Evolutionary conservation across 2,888 invertebrate species (phyloP), one percentile per base, ranked within the genome.

Genomic region (Cataglyphis livida): DNA sequence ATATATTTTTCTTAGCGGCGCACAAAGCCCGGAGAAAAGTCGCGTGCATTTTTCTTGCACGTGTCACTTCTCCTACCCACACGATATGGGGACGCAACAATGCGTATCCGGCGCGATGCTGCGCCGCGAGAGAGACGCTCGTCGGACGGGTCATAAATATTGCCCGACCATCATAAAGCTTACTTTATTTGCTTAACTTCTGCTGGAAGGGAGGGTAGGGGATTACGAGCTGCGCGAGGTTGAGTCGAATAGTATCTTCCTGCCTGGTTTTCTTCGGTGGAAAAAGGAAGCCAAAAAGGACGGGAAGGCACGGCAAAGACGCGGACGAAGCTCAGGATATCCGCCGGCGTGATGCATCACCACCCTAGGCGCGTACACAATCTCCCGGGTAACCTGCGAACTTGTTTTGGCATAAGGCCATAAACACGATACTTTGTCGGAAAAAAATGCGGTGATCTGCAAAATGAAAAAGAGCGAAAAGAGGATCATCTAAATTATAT

Each of bases 331-430:
- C 76, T 78, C 87, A 86, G 89, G 89, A 90, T 86, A 88, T 92
- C 90, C 92, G 90, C 76, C 76, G 73, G 71, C 84, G 84, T 91
- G 91, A 92, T 91, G 85, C 89, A 92, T 91, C 81, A 89, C 85
- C 84, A 86, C 82, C 88, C 81, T 64, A 9, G 64, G 32, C 28
- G 44, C 25, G 76, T 64, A 74, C 85, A 79, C 85, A 82, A 82
- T 81, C 87, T 84, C 59, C 57, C n/a, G 70, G 71, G 71, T 71
- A 79, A 71, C 70, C 59, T 66, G 74, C 66, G 48, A 82, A 85
- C 76, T 85, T 81, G 81, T 81, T 70, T 81, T 87, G 76, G 82
- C 85, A 83, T 74, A 82, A 84, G 57, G 85, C 81, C 65, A 84
- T 70, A 82, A 85, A 75, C 28, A 51, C 7, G 86, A 87, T 83